These are phyloP conservation scores for Atta texana DNA, from an alignment of 1,140 invertebrate genomes.

Conservation along the genomic window DNA sequence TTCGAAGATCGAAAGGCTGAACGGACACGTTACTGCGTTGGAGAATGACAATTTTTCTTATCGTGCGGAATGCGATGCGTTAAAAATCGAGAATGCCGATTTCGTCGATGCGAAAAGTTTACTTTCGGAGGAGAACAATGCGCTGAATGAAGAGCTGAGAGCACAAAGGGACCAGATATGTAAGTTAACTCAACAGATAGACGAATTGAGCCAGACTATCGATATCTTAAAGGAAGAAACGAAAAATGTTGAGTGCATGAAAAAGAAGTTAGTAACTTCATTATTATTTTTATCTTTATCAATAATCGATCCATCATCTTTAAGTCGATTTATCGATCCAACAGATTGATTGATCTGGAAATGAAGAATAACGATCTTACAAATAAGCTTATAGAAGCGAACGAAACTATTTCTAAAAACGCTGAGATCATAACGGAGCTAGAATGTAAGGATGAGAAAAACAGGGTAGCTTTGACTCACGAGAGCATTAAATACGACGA, in stretches of 20 bases:
- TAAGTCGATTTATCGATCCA: background rate
- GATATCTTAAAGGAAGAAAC: background rate
- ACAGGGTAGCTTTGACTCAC: constrained; percentile 16
- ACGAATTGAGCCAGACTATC: constrained; percentile 9
- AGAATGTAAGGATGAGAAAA: constrained; percentile 16
- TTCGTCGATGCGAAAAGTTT: constrained; percentile 15
- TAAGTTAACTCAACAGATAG: constrained; percentile 29
- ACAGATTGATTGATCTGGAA: constrained; percentile 63
- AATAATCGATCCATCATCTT: background rate
- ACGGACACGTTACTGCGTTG: constrained; percentile 14
- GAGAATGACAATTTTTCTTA: constrained; percentile 5
- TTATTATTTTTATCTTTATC: background rate
- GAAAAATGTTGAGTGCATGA: constrained; percentile 25
- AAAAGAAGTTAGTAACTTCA: constrained; percentile 40
- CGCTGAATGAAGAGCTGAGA: constrained; percentile 28
- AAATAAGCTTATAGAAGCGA: constrained; percentile 34
- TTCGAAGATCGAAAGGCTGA: constrained; percentile 30
- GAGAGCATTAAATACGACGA: constrained; percentile 37
- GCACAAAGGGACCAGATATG: constrained; percentile 32
- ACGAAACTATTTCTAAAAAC: constrained; percentile 48
- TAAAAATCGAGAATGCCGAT: constrained; percentile 40
- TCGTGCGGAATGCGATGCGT: constrained; percentile 4
- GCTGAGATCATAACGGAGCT: constrained; percentile 49
- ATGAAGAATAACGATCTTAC: constrained; percentile 57
- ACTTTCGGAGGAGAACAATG: constrained; percentile 23